phyloP scores from a whole-genome alignment of 2,113 vertebrate species.

The Dicerorhinus sumatrensis region DNA sequence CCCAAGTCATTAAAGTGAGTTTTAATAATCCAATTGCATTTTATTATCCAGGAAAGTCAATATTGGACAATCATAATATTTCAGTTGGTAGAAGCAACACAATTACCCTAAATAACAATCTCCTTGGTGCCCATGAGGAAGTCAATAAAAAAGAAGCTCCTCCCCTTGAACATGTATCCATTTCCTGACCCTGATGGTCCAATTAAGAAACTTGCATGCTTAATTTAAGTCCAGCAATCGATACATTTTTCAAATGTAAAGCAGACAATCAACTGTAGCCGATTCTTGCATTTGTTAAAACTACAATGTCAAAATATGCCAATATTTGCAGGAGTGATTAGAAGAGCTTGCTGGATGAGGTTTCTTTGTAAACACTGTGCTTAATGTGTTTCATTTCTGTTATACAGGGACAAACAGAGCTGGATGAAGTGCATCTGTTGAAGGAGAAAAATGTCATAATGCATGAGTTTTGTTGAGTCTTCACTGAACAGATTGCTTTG shows the following conservation, averaged over 20 bases:
- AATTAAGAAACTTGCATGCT: conserved; percentile 74
- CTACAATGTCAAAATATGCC: conserved; percentile 57
- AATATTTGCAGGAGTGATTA: conserved; percentile 66
- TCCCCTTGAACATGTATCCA: conserved; percentile 67
- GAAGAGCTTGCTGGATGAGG: conserved; percentile 13
- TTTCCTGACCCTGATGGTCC: conserved; percentile 69
- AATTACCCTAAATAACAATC: conserved; percentile 83
- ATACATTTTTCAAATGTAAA: conserved; percentile 77
- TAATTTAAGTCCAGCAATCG: conserved; percentile 80
- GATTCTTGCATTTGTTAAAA: conserved; percentile 71
- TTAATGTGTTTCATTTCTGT: neutral
- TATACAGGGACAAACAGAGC: neutral
- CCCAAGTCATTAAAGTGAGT: conserved; percentile 49
- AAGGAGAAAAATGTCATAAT: neutral
- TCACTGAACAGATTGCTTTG: neutral
- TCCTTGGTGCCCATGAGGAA: conserved; percentile 78
- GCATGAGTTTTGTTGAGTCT: neutral
- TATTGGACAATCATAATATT: conserved; percentile 78
- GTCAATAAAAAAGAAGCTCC: conserved; percentile 78
- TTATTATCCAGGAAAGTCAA: conserved; percentile 82
- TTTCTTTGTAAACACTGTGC: conserved; percentile 48
- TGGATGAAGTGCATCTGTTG: neutral
- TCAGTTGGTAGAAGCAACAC: conserved; percentile 78
- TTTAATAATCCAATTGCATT: conserved; percentile 71
- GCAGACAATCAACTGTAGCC: conserved; percentile 69